These are phyloP conservation scores for Benitochromis conjunctus DNA, from an alignment of 2,113 vertebrate genomes.

Conservation along the genomic window DNA sequence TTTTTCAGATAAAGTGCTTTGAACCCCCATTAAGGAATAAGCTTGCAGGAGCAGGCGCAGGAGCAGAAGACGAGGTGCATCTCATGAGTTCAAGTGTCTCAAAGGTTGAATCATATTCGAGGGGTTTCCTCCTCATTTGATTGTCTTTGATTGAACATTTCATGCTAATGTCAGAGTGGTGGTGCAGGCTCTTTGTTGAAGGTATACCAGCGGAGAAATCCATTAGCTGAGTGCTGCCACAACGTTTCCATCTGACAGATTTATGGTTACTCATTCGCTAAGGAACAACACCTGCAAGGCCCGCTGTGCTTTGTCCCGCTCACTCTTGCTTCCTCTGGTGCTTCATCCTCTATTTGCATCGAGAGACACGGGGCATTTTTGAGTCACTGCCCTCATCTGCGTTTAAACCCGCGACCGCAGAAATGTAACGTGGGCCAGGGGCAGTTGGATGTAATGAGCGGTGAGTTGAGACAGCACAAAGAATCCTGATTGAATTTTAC, in stretches of 20 bases:
- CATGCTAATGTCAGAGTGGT: neutral
- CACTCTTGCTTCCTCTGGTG: neutral
- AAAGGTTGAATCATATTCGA: slow-evolving; percentile 18
- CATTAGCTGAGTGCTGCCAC: slow-evolving; percentile 28
- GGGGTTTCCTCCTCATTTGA: neutral
- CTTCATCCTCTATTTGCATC: neutral
- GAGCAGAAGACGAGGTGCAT: slow-evolving; percentile 4
- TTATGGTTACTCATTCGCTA: slow-evolving; percentile 8
- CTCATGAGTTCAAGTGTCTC: neutral
- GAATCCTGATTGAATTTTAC: slow-evolving; percentile 9
- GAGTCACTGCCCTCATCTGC: neutral
- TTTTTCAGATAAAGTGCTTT: slow-evolving; percentile 26
- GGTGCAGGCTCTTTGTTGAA: neutral
- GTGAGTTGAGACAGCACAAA: neutral
- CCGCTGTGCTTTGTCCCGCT: neutral
- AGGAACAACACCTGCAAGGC: neutral
- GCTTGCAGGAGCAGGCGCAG: neutral
- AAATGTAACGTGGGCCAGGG: neutral
- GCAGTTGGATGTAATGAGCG: neutral
- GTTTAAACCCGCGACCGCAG: neutral
- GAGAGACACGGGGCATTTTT: neutral
- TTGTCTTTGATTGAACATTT: neutral
- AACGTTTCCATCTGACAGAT: slow-evolving; percentile 28
- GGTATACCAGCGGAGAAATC: slow-evolving; percentile 1
- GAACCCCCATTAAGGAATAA: slow-evolving; percentile 8